These are phyloP conservation scores for Callocephalon fimbriatum DNA, from an alignment of 2,113 vertebrate genomes.

Conservation along the genomic window DNA sequence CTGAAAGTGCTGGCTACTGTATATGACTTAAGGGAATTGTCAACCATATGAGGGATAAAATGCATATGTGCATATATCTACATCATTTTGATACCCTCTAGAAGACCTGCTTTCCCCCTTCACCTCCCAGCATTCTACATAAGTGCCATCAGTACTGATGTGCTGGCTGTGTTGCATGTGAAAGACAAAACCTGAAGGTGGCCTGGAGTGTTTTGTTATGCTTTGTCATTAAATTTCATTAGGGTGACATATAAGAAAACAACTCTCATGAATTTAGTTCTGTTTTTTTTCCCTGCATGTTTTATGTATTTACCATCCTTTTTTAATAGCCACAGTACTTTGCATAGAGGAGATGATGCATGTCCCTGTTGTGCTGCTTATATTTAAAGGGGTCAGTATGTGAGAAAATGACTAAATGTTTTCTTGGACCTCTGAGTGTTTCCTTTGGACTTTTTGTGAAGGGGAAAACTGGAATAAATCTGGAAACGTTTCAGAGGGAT, in stretches of 20 bases:
- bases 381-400: background rate
- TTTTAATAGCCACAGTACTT: background rate
- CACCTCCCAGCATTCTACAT: background rate
- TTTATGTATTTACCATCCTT: background rate
- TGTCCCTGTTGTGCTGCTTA: background rate
- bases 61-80: fast-evolving
- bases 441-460: fast-evolving
- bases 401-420: fast-evolving
- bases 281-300: fast-evolving
- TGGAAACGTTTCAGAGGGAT: background rate
- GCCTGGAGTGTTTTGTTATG: fast-evolving
- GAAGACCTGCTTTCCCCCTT: background rate
- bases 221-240: background rate
- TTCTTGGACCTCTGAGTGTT: fast-evolving
- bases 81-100: fast-evolving
- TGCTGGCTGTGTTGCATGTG: fast-evolving
- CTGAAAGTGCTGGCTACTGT: fast-evolving
- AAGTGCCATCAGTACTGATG: fast-evolving
- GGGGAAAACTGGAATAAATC: background rate
- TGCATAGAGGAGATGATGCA: background rate
- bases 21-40: background rate
- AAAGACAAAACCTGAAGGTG: background rate
- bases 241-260: background rate
- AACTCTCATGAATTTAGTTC: fast-evolving
- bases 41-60: fast-evolving